phyloP scores from a whole-genome alignment of 2,113 vertebrate species.

The Rana temporaria region DNA sequence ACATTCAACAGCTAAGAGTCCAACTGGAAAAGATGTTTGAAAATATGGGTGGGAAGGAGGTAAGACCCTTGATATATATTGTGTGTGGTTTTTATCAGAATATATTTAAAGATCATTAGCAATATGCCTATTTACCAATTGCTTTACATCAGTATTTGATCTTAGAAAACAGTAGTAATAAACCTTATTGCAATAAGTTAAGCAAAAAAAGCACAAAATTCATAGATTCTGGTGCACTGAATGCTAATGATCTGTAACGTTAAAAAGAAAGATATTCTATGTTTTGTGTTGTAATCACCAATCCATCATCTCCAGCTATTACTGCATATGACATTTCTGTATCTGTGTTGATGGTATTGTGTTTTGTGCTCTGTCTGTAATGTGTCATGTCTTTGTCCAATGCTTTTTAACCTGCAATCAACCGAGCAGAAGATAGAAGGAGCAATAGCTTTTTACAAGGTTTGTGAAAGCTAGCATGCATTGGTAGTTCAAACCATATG shows the following conservation, averaged over 20 bases:
- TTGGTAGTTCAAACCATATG: conserved; percentile 60
- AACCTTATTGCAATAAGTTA: background rate
- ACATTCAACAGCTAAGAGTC: conserved; percentile 94
- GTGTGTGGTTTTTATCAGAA: background rate
- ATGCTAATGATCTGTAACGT: conserved; percentile 68
- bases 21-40: conserved; percentile 99
- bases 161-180: background rate
- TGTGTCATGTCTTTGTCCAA: conserved; percentile 81
- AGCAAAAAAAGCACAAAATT: background rate
- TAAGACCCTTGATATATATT: conserved; percentile 63
- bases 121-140: background rate
- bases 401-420: conserved; percentile 74
- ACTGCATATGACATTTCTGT: conserved; percentile 56
- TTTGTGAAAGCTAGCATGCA: conserved; percentile 83
- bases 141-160: background rate
- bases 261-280: conserved; percentile 33
- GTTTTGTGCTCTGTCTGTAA: conserved; percentile 80
- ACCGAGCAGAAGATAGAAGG: conserved; percentile 95
- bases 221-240: conserved; percentile 11
- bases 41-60: conserved; percentile 98
- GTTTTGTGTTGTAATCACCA: conserved; percentile 59
- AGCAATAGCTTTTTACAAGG: conserved; percentile 97
- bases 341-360: conserved; percentile 59
- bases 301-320: conserved; percentile 58
- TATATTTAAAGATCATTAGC: conserved; percentile 69